Base-by-base conservation (phyloP, 2,113 vertebrate genomes). In the Ceyx cyanopectus region DNA sequence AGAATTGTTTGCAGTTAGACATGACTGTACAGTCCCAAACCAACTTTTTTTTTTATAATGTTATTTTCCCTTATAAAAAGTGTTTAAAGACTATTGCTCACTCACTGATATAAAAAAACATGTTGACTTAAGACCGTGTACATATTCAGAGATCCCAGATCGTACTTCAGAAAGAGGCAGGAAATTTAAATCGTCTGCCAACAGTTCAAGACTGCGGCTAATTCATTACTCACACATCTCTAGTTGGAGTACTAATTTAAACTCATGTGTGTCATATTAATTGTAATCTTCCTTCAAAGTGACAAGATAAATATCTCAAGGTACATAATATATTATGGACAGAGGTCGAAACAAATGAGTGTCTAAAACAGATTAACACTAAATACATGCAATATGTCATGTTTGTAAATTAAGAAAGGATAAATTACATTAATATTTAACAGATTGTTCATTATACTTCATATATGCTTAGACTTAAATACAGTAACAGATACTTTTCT, bases 251-350 rank as follows among this genome's bases (percentile, higher is more conserved):
- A 97, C 85, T 97, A 97, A 98, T 98, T 98, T 98, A 97, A 97
- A 97, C 94, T 97, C 96, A 88, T 96, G 92, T 97, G 92, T 97
- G 95, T 96, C 81, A 17, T 93, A 97, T 97, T 98, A 98, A 97
- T 97, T 97, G 97, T 97, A 98, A 97, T 98, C 94, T 95, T 96
- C 81, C 97, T 98, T 97, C 94, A 95, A 97, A 97, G 93, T 97
- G 97, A 97, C 96, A 98, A 97, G 97, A 97, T 96, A 97, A 98
- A 98, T 97, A 97, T 97, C 94, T 97, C 93, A 96, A 97, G 96
- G 94, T 97, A 94, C 94, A 91, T 96, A 97, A 98, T 97, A 96
- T 96, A 97, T 97, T 96, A 97, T 92, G 97, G 97, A 95, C 97
- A 97, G 87, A 97, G 97, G 97, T 97, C 96, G 97, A 96, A 96